Evolutionary conservation across 2,888 invertebrate species (phyloP).

Genomic region (Philaethria dido): DNA sequence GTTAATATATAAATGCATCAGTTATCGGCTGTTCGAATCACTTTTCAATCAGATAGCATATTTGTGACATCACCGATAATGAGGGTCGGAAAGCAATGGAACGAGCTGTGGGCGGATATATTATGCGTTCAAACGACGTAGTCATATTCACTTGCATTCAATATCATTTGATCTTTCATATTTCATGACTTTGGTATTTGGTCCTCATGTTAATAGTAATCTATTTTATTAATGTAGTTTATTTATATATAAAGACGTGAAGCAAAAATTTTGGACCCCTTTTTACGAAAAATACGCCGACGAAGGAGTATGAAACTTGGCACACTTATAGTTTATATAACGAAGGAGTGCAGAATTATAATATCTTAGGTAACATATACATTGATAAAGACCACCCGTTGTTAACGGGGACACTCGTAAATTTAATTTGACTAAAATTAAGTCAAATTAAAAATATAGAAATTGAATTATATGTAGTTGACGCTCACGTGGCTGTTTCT

Average conservation of each 20-base stretch:
- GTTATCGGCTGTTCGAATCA: conserved; percentile 14
- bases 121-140: conserved; percentile 8
- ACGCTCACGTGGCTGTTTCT: too few species aligned
- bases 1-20: conserved; percentile 1
- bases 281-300: too few species aligned
- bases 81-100: conserved; percentile 9
- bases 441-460: too few species aligned
- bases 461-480: too few species aligned
- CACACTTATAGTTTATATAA: too few species aligned
- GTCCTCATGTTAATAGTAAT: not conserved
- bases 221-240: not conserved
- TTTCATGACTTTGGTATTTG: conserved; percentile 7
- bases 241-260: not conserved
- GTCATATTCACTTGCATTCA: conserved; percentile 5
- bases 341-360: too few species aligned
- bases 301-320: too few species aligned
- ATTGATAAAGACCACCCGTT: too few species aligned
- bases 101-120: conserved; percentile 27
- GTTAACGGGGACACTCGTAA: too few species aligned
- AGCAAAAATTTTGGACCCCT: too few species aligned
- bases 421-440: too few species aligned
- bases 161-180: conserved; percentile 3
- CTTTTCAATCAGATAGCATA: conserved; percentile 23
- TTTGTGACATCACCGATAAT: conserved; percentile 27
- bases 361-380: too few species aligned